Evolutionary conservation across 35 echinoderm and acorn worm genomes (phyloP).

Genomic region (Strongylocentrotus purpuratus): DNA sequence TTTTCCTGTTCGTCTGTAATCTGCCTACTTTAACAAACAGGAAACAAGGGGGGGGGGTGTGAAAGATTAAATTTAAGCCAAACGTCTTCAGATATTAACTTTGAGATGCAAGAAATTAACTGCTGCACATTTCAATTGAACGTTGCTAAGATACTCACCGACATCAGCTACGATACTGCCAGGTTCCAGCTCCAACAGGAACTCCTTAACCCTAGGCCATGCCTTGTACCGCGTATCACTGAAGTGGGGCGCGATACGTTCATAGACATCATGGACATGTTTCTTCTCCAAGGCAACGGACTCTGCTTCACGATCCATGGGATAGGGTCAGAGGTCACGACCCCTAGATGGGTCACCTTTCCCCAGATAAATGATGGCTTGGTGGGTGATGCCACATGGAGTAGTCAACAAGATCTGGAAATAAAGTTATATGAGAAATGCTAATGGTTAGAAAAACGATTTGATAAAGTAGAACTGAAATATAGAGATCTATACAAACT

Average conservation of each 20-base stretch:
- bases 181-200: conserved; percentile 80
- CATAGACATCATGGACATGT: conserved; percentile 97
- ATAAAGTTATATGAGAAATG: not conserved
- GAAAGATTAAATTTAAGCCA: no score
- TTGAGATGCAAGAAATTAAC: no score
- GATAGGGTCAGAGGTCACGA: conserved; percentile 23
- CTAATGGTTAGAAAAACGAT: not conserved
- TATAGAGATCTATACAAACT: no score
- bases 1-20: no score
- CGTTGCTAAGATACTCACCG: conserved; percentile 62
- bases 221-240: conserved; percentile 94
- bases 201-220: conserved; percentile 95
- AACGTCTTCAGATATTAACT: no score
- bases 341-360: conserved; percentile 28
- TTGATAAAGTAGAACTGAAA: no score
- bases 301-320: conserved; percentile 91
- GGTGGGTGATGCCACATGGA: not conserved
- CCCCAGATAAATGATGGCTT: not conserved
- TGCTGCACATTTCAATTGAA: no score
- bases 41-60: no score
- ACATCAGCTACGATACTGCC: conserved; percentile 97
- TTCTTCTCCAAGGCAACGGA: conserved; percentile 96
- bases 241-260: conserved; percentile 97
- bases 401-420: not conserved
- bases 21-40: no score